These are phyloP conservation scores for Bradysia coprophila DNA, from an alignment of 1,140 invertebrate genomes.

Conservation along the genomic window DNA sequence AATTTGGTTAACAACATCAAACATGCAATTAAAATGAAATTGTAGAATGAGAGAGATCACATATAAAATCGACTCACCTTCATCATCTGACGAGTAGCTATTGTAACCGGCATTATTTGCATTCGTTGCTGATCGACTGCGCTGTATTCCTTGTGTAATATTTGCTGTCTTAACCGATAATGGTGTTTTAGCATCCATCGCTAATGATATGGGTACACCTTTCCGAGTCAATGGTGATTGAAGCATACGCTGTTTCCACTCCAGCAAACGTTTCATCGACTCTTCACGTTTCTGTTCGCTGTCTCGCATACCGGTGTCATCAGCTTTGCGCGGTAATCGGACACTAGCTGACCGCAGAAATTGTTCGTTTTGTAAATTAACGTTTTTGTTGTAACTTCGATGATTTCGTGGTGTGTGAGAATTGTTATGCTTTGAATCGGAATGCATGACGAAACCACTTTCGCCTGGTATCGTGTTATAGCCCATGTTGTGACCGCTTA, in stretches of 20 bases:
- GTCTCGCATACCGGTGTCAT: slow-evolving; percentile 26
- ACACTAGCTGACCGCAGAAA: slow-evolving; percentile 63
- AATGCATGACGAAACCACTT: no score
- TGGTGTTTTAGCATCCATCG: slow-evolving; percentile 25
- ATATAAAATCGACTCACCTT: slow-evolving; percentile 57
- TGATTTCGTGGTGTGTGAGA: slow-evolving; percentile 20
- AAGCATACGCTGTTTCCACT: slow-evolving; percentile 86
- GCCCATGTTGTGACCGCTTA: no score
- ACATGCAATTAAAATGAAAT: no score
- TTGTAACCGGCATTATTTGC: slow-evolving; percentile 43
- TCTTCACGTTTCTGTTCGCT: slow-evolving; percentile 60
- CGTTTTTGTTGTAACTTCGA: no score
- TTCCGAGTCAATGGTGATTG: slow-evolving; percentile 72
- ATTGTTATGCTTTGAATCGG: no score
- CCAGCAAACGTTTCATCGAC: slow-evolving; percentile 74
- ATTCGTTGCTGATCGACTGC: slow-evolving; percentile 23
- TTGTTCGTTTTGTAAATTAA: slow-evolving; percentile 25
- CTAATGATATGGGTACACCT: slow-evolving; percentile 30
- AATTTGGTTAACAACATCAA: no score
- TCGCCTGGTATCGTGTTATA: no score
- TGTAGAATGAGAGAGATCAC: no score
- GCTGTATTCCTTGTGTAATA: slow-evolving; percentile 15
- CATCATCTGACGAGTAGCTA: slow-evolving; percentile 71
- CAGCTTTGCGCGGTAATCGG: slow-evolving; percentile 38
- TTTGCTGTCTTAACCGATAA: slow-evolving; percentile 6